These are phyloP conservation scores for Neelides sp. DNA, from an alignment of 1,140 invertebrate genomes.

Conservation along the genomic window DNA sequence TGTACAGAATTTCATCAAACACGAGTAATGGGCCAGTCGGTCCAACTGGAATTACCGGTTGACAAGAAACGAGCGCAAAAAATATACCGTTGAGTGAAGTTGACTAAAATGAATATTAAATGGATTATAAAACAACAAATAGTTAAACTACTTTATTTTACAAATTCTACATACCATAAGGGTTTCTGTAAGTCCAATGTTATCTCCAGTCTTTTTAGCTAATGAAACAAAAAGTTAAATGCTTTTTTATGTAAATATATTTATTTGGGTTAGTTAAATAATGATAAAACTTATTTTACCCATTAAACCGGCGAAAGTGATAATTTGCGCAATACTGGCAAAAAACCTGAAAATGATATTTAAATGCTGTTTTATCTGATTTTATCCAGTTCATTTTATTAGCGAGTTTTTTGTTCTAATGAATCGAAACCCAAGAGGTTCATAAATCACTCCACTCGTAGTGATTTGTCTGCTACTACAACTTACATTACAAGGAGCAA, in stretches of 20 bases:
- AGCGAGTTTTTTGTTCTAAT: too few species aligned
- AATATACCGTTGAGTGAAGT: slow-evolving; percentile 3
- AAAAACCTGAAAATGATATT: slow-evolving; percentile 93
- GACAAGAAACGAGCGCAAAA: slow-evolving; percentile 5
- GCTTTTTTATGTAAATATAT: too few species aligned
- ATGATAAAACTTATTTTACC: slow-evolving; percentile 42
- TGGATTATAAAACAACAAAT: neutral
- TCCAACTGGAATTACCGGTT: slow-evolving; percentile 61
- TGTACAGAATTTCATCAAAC: slow-evolving; percentile 80
- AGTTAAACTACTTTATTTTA: too few species aligned
- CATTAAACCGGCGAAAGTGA: slow-evolving; percentile 84
- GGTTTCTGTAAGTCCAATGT: slow-evolving; percentile 86
- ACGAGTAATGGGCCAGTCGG: slow-evolving; percentile 84
- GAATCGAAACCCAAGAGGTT: too few species aligned
- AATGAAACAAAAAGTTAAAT: too few species aligned
- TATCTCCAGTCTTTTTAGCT: slow-evolving; percentile 67
- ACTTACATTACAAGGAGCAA: neutral
- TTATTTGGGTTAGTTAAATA: too few species aligned
- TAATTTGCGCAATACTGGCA: slow-evolving; percentile 80
- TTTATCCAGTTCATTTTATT: too few species aligned
- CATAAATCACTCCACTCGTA: too few species aligned
- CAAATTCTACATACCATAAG: slow-evolving; percentile 59
- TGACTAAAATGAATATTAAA: neutral
- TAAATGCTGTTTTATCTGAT: too few species aligned
- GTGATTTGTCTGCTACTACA: neutral